These are phyloP conservation scores for Molanna angustata DNA, from an alignment of 2,888 invertebrate species.

Conservation along the genomic window DNA sequence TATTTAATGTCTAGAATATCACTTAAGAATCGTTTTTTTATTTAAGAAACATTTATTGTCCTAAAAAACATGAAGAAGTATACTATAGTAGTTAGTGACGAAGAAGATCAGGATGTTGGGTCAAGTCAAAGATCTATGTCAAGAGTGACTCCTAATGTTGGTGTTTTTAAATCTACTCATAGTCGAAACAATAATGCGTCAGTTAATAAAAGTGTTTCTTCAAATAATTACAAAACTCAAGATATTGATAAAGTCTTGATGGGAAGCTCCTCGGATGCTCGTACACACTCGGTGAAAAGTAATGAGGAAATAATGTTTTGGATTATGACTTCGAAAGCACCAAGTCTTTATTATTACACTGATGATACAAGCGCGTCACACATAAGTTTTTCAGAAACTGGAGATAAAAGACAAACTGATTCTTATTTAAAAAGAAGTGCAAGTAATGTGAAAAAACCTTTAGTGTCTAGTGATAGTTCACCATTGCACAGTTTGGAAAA, in stretches of 20 bases:
- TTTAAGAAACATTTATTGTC: too few species aligned
- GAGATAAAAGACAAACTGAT: not conserved
- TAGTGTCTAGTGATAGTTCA: not conserved
- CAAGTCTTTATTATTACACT: conserved; percentile 37
- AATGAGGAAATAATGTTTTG: conserved; percentile 51
- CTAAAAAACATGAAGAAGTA: conserved; percentile 27
- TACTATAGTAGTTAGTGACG: conserved; percentile 15
- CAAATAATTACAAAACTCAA: not conserved
- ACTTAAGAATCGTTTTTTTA: too few species aligned
- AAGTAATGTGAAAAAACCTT: not conserved
- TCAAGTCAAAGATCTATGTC: not conserved
- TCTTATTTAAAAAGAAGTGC: not conserved
- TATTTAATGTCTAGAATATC: too few species aligned
- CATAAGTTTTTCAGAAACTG: not conserved
- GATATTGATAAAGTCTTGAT: conserved; percentile 1
- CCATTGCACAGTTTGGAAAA: not conserved
- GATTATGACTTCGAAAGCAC: conserved; percentile 50
- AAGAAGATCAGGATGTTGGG: conserved; percentile 15
- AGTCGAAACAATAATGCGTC: conserved; percentile 6
- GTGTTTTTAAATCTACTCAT: not conserved
- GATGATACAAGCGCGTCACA: not conserved
- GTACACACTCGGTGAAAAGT: conserved; percentile 13
- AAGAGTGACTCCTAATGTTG: conserved; percentile 1
- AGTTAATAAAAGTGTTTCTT: not conserved
- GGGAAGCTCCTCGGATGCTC: not conserved